Evolutionary conservation across 2,888 invertebrate genomes (phyloP), one percentile per base, ranked within the genome.

Genomic region (Nomada ferruginata): DNA sequence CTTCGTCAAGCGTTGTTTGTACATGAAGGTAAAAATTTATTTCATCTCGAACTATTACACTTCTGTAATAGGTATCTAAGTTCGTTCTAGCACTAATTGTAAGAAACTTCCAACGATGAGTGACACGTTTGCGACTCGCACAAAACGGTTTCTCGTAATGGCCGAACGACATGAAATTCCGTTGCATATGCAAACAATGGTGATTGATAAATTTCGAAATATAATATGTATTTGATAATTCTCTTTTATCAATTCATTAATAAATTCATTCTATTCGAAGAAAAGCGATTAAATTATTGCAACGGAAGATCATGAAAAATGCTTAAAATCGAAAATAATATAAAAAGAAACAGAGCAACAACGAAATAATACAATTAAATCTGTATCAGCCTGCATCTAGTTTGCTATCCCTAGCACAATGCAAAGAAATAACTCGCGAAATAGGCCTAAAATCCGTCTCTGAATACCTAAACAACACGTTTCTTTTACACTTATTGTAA

Each of bases 371-470:
- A 85, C 72, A 76, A 76, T 81, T 79, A 80, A 77, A 76, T 79
- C 76, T 81, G 73, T 82, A 79, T 61, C 69, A 81, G 73, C 75
- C 81, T 79, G 79, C 76, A 82, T 72, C 74, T 88, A 87, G 86
- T 82, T 86, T 65, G 82, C 79, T 84, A 82, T 86, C 65, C 77
- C 74, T 87, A 89, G 86, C 85, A 82, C 86, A 84, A 80, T 82
- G 84, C 82, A 79, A 85, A 84, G 84, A 87, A 83, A 75, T 89
- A 84, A 91, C 88, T 90, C 89, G 88, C 88, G 89, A 87, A 85
- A 90, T 91, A 91, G 91, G 92, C 92, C 92, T 92, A 84, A 84
- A 85, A 75, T 86, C 85, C 84, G 81, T 83, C 80, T 82, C 59
- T 81, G 57, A 57, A 77, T 77, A 86, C 63, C 44, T 71, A 65